These are phyloP conservation scores for Cynocephalus volans DNA, from an alignment of 2,113 vertebrate species.

Conservation along the genomic window DNA sequence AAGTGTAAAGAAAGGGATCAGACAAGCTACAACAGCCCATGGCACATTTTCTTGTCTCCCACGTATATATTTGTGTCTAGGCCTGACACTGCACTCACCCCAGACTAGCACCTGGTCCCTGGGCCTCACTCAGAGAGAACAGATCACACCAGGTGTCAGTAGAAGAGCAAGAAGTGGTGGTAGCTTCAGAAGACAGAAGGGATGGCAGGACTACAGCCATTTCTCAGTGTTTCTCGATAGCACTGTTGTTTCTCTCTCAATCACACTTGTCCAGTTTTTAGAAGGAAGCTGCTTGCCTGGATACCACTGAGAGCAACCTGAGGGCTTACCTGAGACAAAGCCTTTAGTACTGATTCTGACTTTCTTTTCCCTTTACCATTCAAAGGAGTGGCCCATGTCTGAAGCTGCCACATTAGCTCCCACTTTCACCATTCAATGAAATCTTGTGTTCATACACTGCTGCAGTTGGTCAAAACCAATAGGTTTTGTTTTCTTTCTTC, in stretches of 20 bases:
- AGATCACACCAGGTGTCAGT: neutral
- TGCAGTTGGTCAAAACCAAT: neutral
- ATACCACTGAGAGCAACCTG: neutral
- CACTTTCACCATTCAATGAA: neutral
- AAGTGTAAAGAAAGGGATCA: neutral
- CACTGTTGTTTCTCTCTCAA: too few species aligned
- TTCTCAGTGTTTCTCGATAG: too few species aligned
- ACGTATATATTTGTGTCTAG: neutral
- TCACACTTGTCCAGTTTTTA: neutral
- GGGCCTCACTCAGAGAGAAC: neutral
- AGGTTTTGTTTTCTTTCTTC: neutral
- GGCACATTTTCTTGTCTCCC: neutral
- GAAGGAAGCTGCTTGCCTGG: neutral
- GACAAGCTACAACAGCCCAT: neutral
- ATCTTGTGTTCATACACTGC: neutral
- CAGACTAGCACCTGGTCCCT: neutral
- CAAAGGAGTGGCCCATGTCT: neutral
- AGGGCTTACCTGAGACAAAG: neutral
- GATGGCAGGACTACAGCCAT: fast-evolving
- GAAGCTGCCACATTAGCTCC: neutral
- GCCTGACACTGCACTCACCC: neutral
- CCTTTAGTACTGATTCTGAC: neutral
- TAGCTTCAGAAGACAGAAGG: neutral
- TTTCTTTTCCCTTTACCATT: neutral
- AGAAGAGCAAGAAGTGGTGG: neutral